Conservation (phyloP, 2,888 invertebrate genomes). For the Ellobium chinense region DNA sequence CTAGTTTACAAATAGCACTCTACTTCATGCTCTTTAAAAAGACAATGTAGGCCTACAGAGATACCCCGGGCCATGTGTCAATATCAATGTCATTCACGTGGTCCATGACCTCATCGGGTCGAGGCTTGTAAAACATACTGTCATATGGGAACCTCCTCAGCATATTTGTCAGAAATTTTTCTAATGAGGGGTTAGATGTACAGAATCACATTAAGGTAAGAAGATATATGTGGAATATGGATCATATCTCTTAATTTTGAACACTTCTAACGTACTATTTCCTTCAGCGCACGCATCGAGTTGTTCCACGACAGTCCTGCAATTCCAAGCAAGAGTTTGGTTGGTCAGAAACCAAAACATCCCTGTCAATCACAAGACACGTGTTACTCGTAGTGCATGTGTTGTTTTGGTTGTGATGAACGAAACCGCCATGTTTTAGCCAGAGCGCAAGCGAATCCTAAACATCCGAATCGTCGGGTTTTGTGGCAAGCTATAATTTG, state of each 20-base stretch:
- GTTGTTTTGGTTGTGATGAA: conserved; percentile 45
- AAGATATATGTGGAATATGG: too few relatives aligned
- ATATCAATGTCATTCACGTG: conserved; percentile 28
- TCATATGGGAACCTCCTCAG: too few relatives aligned
- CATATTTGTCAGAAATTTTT: too few relatives aligned
- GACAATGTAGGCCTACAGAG: too few relatives aligned
- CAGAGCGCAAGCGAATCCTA: neutral
- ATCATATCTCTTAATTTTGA: too few relatives aligned
- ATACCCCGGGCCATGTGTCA: too few relatives aligned
- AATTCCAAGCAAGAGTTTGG: neutral
- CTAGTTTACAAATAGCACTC: too few relatives aligned
- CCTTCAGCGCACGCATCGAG: neutral
- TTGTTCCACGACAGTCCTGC: conserved; percentile 1
- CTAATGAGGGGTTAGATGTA: too few relatives aligned
- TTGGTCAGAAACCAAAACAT: conserved; percentile 36
- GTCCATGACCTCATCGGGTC: conserved; percentile 32
- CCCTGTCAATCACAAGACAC: conserved; percentile 47
- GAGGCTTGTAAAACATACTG: neutral
- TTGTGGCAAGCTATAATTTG: too few relatives aligned
- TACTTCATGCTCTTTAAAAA: too few relatives aligned
- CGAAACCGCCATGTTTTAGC: conserved; percentile 47
- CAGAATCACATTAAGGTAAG: too few relatives aligned
- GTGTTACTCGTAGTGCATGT: conserved; percentile 40
- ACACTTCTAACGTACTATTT: too few relatives aligned
- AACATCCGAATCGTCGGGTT: neutral